Evolutionary conservation across 1,140 invertebrate species (phyloP), one percentile per base, ranked within the genome.

Genomic region (Macrocentrus cingulum): DNA sequence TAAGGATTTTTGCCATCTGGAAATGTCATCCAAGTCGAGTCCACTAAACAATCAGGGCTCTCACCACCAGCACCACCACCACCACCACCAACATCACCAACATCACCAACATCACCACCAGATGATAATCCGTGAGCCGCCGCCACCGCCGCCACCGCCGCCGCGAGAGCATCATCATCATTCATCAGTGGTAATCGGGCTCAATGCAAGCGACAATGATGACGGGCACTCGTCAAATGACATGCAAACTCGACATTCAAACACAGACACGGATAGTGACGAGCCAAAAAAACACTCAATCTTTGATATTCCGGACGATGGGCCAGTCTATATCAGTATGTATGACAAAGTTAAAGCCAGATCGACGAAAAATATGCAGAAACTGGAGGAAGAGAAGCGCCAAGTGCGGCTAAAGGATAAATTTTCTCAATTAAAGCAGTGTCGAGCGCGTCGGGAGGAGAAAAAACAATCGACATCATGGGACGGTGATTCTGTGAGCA

Each of bases 291-390:
- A 92, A 76, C 90, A 92, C 80, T 94, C 92, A n/a, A 94, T 93
- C 63, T 95, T 94, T 76, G 91, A 94, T 70, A 92, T 94, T 57
- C 85, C 92, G 18, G 90, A 93, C 67, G 92, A 95, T 66, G 92
- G 90, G 60, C 91, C 91, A 2, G 88, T 88, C 9, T 97, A 95
- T 70, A 93, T 95, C 57, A 97, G 95, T 25, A 98, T 98, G 95
- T 98, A 98, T 75, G 96, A 98, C 72, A 97, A 97, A 79, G 94
- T 98, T 0, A 98, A 98, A 79, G 91, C 94, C 2, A 85, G 95
- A 37, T 96, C 94, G 19, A 95, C 90, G 53, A 93, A 93, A 73
- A 91, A 92, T 69, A 91, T 92, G 88, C 91, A 93, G 75, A 93
- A 92, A 71, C 85, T 92, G 65, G 91, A 94, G 69, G 91, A 94